A percentile compares a stretch with the other conserved stretches of the same genome.
Evolutionary conservation across 2,797 vertebrate genomes (phyloP).

Genomic region (Philypnodon macrostomus): DNA sequence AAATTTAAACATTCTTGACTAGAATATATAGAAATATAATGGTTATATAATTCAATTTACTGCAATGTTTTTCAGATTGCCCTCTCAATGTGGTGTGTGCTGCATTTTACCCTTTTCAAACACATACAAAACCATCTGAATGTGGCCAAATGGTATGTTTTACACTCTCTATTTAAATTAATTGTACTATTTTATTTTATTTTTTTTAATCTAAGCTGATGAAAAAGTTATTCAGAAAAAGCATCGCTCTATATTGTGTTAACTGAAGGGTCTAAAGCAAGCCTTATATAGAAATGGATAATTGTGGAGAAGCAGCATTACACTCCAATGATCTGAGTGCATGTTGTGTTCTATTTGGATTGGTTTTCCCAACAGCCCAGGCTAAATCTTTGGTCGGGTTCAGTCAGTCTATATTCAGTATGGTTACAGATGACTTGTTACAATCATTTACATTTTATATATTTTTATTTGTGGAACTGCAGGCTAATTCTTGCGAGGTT

Average conservation of each 20-base stretch:
- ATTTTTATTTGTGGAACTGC: slow-evolving; percentile 16
- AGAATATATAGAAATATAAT: background rate
- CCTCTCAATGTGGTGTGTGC: slow-evolving; percentile 79
- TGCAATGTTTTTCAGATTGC: slow-evolving; percentile 35
- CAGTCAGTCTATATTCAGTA: slow-evolving; percentile 2
- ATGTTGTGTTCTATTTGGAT: slow-evolving; percentile 53
- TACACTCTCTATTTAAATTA: background rate
- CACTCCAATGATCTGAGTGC: slow-evolving; percentile 33
- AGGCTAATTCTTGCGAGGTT: slow-evolving; percentile 85
- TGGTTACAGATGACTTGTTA: background rate
- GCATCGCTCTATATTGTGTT: too few species aligned
- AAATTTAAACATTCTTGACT: background rate
- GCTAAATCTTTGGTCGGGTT: slow-evolving; percentile 22
- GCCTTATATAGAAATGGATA: slow-evolving; percentile 14
- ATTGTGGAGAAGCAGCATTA: slow-evolving; percentile 29
- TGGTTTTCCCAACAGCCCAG: slow-evolving; percentile 33
- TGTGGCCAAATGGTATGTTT: slow-evolving; percentile 82
- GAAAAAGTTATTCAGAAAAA: slow-evolving; percentile 28
- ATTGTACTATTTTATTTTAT: too few species aligned
- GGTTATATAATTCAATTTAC: background rate
- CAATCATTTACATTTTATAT: slow-evolving; percentile 26
- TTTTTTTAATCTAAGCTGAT: too few species aligned
- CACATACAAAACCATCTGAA: slow-evolving; percentile 74
- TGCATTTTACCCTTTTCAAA: slow-evolving; percentile 75
- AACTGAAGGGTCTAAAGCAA: slow-evolving; percentile 19